A percentile compares a stretch with the other conserved stretches of the same genome.
phyloP scores from a whole-genome alignment of 2,888 invertebrate genomes.

The Petrolisthes cinctipes region DNA sequence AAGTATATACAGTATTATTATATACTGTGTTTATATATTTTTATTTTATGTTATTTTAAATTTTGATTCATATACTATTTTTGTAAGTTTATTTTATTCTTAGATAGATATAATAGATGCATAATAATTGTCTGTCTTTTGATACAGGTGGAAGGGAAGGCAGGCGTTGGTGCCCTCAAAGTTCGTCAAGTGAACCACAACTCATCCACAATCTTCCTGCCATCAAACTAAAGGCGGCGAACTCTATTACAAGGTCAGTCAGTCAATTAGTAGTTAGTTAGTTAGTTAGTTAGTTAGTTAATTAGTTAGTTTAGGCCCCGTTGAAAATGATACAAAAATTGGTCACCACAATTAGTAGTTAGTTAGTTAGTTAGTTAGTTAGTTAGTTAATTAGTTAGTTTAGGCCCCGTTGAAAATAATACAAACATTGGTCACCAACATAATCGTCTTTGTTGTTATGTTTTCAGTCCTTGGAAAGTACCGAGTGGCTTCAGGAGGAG shows the following conservation, averaged over 20 bases:
- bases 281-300: background rate
- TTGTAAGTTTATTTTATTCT: too few species aligned
- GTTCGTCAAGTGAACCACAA: conserved; percentile 42
- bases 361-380: background rate
- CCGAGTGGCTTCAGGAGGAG: conserved; percentile 36
- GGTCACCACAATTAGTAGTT: too few species aligned
- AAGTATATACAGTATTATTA: too few species aligned
- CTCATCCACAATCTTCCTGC: conserved; percentile 45
- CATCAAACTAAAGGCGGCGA: conserved; percentile 53
- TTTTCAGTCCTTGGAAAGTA: conserved; percentile 19
- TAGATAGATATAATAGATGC: too few species aligned
- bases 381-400: too few species aligned
- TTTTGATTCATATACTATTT: too few species aligned
- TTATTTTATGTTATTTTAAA: background rate
- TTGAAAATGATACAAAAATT: too few species aligned
- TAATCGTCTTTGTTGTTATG: background rate
- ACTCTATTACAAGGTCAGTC: conserved; percentile 55
- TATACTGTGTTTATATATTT: background rate
- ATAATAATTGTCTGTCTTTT: background rate
- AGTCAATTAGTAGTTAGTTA: background rate
- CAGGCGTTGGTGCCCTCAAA: conserved; percentile 40
- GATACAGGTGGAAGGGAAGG: conserved; percentile 37
- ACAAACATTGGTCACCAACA: too few species aligned
- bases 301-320: background rate
- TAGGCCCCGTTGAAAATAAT: too few species aligned